A percentile compares a stretch with the other conserved stretches of the same genome.
phyloP scores from a whole-genome alignment of 1,140 invertebrate genomes.

The Myzus persicae region DNA sequence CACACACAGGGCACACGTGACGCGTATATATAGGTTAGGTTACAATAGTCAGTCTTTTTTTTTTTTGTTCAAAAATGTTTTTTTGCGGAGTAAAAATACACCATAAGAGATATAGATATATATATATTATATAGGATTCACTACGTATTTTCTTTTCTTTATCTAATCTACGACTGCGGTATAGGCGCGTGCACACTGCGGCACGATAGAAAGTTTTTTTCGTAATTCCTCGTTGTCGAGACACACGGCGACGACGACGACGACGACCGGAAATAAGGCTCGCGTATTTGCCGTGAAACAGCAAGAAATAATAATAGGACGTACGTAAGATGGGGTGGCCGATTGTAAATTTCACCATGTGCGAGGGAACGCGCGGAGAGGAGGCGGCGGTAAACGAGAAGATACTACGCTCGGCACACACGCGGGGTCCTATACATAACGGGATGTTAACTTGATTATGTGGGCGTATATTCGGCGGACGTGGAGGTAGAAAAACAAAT shows the following conservation, averaged over 20 bases:
- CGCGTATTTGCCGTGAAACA: background rate
- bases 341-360: slow-evolving; percentile 18
- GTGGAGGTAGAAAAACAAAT: slow-evolving; percentile 35
- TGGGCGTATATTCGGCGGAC: slow-evolving; percentile 25
- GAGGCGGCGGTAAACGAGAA: slow-evolving; percentile 30
- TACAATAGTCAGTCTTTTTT: background rate
- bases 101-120: background rate
- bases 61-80: slow-evolving; percentile 19
- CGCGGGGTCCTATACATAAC: background rate
- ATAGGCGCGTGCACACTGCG: too few relatives aligned
- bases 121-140: too few relatives aligned
- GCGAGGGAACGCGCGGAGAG: background rate
- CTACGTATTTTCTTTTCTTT: background rate
- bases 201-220: too few relatives aligned
- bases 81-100: background rate
- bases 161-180: background rate
- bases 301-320: background rate
- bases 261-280: background rate
- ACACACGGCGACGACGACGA: too few relatives aligned
- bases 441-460: slow-evolving; percentile 58
- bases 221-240: too few relatives aligned
- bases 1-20: background rate
- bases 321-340: background rate
- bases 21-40: background rate
- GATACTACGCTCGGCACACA: background rate